phyloP scores from a whole-genome alignment of 2,888 invertebrate genomes.

The Caenorhabditis plicata region DNA sequence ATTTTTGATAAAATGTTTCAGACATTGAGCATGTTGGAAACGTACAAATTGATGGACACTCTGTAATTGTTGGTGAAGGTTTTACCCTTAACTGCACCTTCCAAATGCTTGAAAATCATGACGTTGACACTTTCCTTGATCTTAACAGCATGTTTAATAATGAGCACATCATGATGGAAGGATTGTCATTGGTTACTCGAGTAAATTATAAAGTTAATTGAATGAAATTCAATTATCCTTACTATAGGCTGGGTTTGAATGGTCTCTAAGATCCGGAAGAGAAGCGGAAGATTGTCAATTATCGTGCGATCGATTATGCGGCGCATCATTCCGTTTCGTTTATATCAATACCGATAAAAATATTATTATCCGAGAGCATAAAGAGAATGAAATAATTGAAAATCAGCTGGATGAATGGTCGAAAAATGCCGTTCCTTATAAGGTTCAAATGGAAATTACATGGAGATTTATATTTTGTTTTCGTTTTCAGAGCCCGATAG shows the following conservation, averaged over 20 bases:
- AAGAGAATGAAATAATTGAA: conserved; percentile 8
- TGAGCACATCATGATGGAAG: conserved; percentile 36
- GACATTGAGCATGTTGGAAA: conserved; percentile 43
- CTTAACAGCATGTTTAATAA: conserved; percentile 45
- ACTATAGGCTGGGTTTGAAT: conserved; percentile 37
- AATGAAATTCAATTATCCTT: no score
- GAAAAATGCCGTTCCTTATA: conserved; percentile 36
- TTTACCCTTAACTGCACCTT: conserved; percentile 22
- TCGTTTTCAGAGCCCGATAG: conserved; percentile 25
- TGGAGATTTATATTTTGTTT: neutral
- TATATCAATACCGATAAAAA: conserved; percentile 37
- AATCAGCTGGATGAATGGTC: conserved; percentile 36
- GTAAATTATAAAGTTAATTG: no score
- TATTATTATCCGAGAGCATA: conserved; percentile 30
- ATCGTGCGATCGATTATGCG: conserved; percentile 25
- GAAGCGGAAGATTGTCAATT: conserved; percentile 38
- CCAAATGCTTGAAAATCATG: conserved; percentile 19
- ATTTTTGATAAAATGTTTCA: conserved; percentile 3
- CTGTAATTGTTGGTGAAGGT: conserved; percentile 14
- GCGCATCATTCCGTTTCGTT: conserved; percentile 33
- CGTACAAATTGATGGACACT: conserved; percentile 30
- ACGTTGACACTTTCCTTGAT: conserved; percentile 33
- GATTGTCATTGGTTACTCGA: conserved; percentile 16
- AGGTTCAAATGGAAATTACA: no score
- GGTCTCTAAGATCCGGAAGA: conserved; percentile 37